Evolutionary conservation across 2,113 vertebrate genomes (phyloP), one percentile per base, ranked within the genome.

Genomic region (Myxocyprinus asiaticus): DNA sequence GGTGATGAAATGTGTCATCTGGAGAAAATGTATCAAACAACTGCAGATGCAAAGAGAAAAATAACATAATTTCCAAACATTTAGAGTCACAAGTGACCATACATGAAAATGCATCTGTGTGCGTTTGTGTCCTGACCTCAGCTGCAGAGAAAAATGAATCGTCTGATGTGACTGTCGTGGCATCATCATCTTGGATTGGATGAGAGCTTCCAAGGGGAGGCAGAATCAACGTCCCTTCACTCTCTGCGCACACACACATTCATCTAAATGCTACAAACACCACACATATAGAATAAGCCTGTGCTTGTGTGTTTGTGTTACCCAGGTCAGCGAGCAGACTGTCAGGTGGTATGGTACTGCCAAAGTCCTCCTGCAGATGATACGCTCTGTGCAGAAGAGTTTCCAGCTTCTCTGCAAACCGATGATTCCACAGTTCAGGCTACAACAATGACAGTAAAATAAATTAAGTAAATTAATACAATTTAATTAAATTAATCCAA

Each of bases 141-240:
- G 95, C 96, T 47, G 97, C 97, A 0, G 97, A 98, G 91, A 99
- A 97, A 87, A 99, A 99, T 58, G 97, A 99, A 0, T 97, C 96
- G 3, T 98, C 96, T 0, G 98, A 99, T 17, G 92, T 81, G 14
- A 96, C 88, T 22, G 95, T 98, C 42, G 92, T 89, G 2, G 94
- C 93, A 0, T 97, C 96, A 0, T 97, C 95, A 0, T 90, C 92
- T 45, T 84, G 92, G 2, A 94, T 88, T 4, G 81, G 79, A 77
- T 93, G 67, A 0, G 92, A 95, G 76, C 93, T 93, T 50, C 95
- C 96, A 0, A 94, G 84, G 77, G 94, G 67, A 0, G 96, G 96
- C 79, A 99, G 89, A 89, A 96, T 96, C 64, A 98, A 91, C 6
- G 95, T 96, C 84, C 92, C 91, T 86, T 93, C 93, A 73, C 92